These are phyloP conservation scores for Apamea sordens DNA, from an alignment of 2,888 invertebrate species.

Conservation along the genomic window DNA sequence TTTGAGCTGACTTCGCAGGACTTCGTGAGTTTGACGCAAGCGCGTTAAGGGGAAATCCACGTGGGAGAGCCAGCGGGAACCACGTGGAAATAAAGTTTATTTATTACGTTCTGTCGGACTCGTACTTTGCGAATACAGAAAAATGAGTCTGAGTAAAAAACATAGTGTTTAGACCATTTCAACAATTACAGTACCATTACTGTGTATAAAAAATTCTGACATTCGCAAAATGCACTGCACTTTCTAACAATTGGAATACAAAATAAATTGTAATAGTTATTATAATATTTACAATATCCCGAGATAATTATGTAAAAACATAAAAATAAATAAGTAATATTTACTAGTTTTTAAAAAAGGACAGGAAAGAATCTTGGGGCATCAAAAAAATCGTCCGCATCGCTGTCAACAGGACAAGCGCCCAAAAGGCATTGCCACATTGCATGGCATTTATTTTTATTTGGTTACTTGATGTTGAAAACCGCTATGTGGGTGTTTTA, in stretches of 20 bases:
- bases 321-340: background rate
- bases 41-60: background rate
- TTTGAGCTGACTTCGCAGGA: constrained; percentile 6
- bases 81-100: background rate
- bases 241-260: background rate
- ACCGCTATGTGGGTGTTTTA: background rate
- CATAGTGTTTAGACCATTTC: background rate
- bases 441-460: background rate
- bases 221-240: background rate
- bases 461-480: background rate
- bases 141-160: background rate
- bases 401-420: background rate
- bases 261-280: background rate
- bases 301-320: background rate
- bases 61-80: background rate
- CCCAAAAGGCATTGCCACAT: background rate
- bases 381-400: background rate
- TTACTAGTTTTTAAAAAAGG: background rate
- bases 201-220: background rate
- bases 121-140: background rate
- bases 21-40: constrained; percentile 5
- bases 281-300: background rate
- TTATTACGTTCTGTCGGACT: background rate
- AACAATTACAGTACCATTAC: background rate
- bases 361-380: background rate